These are phyloP conservation scores for Halcyon senegalensis DNA, from an alignment of 2,113 vertebrate species.

Conservation along the genomic window DNA sequence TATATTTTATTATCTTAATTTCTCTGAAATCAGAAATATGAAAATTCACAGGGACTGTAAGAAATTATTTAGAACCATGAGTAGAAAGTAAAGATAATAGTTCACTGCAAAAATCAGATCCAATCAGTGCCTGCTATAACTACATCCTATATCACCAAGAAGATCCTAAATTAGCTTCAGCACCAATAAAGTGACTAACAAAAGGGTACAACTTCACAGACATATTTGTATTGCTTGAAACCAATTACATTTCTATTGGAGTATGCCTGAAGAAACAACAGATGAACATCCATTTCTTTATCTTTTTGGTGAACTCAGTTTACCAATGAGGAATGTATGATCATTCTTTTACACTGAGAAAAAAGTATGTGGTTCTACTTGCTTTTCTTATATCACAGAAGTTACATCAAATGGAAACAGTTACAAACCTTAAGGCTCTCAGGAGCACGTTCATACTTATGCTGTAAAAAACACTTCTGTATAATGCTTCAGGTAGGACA, in stretches of 20 bases:
- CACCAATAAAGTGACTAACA: neutral
- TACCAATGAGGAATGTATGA: neutral
- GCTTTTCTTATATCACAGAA: neutral
- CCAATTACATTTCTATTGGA: neutral
- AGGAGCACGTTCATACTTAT: neutral
- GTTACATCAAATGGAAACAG: neutral
- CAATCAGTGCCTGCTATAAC: neutral
- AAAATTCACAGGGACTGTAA: neutral
- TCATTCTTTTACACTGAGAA: neutral
- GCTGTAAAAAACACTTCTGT: neutral
- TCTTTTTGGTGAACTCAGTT: neutral
- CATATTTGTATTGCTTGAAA: neutral
- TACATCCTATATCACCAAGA: neutral
- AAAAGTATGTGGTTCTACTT: neutral
- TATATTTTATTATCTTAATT: neutral
- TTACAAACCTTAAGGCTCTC: neutral
- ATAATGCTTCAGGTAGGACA: neutral
- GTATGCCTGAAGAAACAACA: neutral
- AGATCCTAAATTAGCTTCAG: neutral
- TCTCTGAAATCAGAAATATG: neutral
- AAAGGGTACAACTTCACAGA: neutral
- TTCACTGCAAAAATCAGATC: neutral
- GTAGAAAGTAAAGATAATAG: neutral
- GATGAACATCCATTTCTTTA: neutral
- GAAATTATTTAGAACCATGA: neutral